These are phyloP conservation scores for Neopipo cinnamomea DNA, from an alignment of 2,113 vertebrate genomes.

Conservation along the genomic window DNA sequence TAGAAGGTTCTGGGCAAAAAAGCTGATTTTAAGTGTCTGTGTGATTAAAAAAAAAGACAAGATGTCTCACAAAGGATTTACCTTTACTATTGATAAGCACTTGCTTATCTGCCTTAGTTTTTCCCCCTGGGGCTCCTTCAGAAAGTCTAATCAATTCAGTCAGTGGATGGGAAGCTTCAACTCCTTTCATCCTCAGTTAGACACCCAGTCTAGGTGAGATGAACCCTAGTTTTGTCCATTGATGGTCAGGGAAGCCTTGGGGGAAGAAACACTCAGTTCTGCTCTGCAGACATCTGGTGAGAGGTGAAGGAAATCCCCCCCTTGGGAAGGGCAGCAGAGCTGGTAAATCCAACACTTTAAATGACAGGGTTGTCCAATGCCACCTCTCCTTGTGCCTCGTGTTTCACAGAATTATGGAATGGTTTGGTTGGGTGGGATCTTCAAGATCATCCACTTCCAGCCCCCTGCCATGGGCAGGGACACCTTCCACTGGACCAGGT, in stretches of 20 bases:
- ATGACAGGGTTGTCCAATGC: accelerated
- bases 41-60: not conserved
- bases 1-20: not conserved
- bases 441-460: not conserved
- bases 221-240: not conserved
- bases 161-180: not conserved
- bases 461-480: not conserved
- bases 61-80: not conserved
- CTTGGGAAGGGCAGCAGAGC: not conserved
- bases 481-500: not conserved
- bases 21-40: not conserved
- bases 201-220: not conserved
- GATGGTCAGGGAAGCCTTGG: not conserved
- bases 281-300: accelerated
- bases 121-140: not conserved
- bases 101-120: not conserved
- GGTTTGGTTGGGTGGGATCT: not conserved
- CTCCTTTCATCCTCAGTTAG: not conserved
- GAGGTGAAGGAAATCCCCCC: not conserved
- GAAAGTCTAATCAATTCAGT: not conserved
- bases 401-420: not conserved
- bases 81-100: not conserved
- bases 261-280: not conserved
- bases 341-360: not conserved
- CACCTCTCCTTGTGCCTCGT: not conserved